These are phyloP conservation scores for Pocillopora damicornis DNA, from an alignment of 64 coral and sea anemone genomes.

Conservation along the genomic window DNA sequence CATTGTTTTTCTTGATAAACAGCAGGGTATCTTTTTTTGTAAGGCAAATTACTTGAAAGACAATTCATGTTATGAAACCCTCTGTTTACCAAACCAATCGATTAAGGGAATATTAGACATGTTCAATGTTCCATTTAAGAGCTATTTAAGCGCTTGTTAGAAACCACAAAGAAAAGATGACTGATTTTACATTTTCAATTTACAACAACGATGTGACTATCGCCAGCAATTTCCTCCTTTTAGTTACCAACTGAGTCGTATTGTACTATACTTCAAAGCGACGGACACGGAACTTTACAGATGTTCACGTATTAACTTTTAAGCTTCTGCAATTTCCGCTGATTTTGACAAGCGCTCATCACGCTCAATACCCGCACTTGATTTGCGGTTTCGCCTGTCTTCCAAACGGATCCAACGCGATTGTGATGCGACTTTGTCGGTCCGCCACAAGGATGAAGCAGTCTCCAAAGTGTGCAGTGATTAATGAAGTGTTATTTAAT, in stretches of 20 bases:
- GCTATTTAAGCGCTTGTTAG: too few relatives aligned
- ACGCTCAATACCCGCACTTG: not conserved
- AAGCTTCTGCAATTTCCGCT: constrained; percentile 1
- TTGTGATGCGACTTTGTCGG: not conserved
- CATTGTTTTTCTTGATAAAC: not conserved
- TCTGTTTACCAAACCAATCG: not conserved
- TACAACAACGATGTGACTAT: not conserved
- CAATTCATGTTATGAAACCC: not conserved
- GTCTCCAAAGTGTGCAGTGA: not conserved
- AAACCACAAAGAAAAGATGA: not conserved
- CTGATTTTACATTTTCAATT: not conserved
- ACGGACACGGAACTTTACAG: not conserved
- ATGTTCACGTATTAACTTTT: not conserved
- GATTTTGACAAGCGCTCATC: constrained; percentile 22
- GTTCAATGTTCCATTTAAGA: not conserved
- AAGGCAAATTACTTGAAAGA: not conserved
- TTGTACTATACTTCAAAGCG: not conserved
- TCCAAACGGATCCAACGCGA: not conserved
- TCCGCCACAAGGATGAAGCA: not conserved
- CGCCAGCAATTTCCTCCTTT: not conserved
- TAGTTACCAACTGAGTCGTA: not conserved
- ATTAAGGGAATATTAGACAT: not conserved
- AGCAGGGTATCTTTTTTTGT: not conserved
- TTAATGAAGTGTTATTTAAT: not conserved
- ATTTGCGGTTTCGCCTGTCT: constrained; percentile 9